A percentile compares a stretch with the other conserved stretches of the same genome.
Conservation (phyloP, 2,113 vertebrate genomes). For the Ciconia maguari region DNA sequence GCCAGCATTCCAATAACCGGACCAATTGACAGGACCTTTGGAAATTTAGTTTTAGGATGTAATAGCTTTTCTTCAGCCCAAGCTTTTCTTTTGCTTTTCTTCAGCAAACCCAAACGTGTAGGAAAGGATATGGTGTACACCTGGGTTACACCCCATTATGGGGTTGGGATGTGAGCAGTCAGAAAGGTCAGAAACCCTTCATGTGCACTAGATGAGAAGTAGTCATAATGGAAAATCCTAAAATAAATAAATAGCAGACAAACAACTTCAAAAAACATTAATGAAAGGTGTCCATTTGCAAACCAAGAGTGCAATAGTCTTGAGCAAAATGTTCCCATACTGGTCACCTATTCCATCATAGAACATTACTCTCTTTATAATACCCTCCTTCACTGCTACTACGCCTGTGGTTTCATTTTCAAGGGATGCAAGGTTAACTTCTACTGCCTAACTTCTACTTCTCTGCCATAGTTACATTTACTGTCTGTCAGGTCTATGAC, state of each 20-base stretch:
- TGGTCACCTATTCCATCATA: background rate
- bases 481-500: background rate
- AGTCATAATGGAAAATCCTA: background rate
- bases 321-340: background rate
- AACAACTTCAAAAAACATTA: background rate
- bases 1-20: background rate
- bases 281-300: background rate
- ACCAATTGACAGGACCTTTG: background rate
- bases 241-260: background rate
- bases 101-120: background rate
- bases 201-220: background rate
- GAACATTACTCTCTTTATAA: background rate
- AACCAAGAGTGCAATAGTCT: background rate
- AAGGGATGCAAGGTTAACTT: background rate
- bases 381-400: background rate
- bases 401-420: background rate
- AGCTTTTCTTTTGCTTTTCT: no score
- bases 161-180: background rate
- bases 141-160: background rate
- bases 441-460: background rate
- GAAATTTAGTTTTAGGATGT: background rate
- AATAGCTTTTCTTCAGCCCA: background rate
- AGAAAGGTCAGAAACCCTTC: background rate
- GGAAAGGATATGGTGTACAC: background rate
- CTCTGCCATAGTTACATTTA: fast-evolving